Evolutionary conservation across 2,113 vertebrate genomes (phyloP), one percentile per base, ranked within the genome.

Genomic region (Podarcis cretensis): DNA sequence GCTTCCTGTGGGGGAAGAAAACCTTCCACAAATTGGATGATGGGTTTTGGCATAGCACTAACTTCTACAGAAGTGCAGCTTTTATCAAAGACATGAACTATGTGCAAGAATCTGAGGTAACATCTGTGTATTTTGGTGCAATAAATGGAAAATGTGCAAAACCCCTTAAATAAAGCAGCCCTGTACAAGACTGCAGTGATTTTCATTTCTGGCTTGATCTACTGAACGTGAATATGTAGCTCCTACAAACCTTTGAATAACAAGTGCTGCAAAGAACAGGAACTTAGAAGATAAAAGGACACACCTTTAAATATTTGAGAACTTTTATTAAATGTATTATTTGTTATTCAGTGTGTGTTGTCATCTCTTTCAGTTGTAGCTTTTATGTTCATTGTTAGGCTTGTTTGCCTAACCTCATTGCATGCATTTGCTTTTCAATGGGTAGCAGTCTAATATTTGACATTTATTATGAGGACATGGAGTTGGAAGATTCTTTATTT

Each of bases 401-500:
- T 74, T 2, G 20, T 76, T 88, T 83, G 63, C 57, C 63, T 83
- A 86, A 68, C 20, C 76, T 86, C 18, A 76, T 48, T 88, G 69
- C 30, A 88, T 25, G 30, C 37, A 76, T 88, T 88, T 81, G 32
- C 16, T 75, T 14, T 76, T 83, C 37, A 74, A 2, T 87, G 57
- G 7, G 7, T 68, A 82, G 48, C 35, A 35, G 7, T 21, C 57
- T 75, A 88, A 63, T 81, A 63, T 73, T 75, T 20, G 63, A 74
- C 54, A 7, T 81, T 82, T 5, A 37, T 63, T 57, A 30, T 40
- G 66, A 10, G 43, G 37, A 54, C 2, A 3, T 54, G 66, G 14
- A 54, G 80, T 71, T 87, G 65, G 35, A 87, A 57, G n/a, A 69
- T 69, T 79, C 25, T 65, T 73, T 86, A 14, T 87, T 77, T 86